These are phyloP conservation scores for Mesoclemmys tuberculata DNA, from an alignment of 2,113 vertebrate species.

Conservation along the genomic window DNA sequence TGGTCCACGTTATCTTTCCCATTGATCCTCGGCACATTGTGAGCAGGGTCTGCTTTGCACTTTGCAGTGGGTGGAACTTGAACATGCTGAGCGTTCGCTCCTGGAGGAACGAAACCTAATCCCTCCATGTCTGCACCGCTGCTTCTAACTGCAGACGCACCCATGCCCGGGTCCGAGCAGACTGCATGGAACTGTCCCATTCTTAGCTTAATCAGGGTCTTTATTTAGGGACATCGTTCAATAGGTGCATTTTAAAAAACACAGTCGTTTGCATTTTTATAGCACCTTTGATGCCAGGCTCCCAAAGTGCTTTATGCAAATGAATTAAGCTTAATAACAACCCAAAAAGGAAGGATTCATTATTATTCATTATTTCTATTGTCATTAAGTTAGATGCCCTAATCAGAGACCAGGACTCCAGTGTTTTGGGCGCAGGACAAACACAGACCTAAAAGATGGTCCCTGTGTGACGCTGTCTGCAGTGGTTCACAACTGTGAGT, in stretches of 20 bases:
- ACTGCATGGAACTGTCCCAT: neutral
- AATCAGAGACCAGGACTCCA: neutral
- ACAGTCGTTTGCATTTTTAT: neutral
- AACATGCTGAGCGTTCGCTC: neutral
- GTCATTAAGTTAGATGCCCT: neutral
- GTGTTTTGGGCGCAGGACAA: neutral
- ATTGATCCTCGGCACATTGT: neutral
- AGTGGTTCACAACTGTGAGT: neutral
- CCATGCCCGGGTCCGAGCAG: rapidly evolving
- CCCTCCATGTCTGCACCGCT: neutral
- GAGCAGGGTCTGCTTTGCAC: neutral
- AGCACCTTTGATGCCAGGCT: neutral
- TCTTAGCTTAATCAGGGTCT: neutral
- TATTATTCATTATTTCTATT: neutral
- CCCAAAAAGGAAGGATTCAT: neutral
- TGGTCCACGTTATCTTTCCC: slow-evolving; percentile 34
- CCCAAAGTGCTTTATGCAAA: neutral
- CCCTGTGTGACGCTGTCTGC: neutral
- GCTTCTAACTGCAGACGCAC: neutral
- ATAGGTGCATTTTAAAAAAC: neutral
- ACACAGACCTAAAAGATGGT: neutral
- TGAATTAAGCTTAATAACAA: neutral
- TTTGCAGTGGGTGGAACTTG: neutral
- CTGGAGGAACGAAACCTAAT: neutral
- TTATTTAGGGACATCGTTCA: neutral